Base-by-base conservation (phyloP, 2,797 vertebrate species). In the Chanos chanos region DNA sequence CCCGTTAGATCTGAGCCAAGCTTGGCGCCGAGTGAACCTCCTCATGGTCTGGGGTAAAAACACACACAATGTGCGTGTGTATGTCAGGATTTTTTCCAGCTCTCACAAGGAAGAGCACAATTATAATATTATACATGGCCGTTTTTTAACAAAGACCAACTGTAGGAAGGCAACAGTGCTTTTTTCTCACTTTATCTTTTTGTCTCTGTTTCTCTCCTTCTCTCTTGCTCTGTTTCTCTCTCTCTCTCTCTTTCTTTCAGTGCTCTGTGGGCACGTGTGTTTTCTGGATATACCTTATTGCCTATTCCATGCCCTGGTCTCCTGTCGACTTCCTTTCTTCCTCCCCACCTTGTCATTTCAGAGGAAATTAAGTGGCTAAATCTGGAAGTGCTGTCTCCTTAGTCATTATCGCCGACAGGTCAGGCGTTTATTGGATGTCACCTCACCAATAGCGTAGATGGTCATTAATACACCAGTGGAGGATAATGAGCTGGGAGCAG, bases 401-500 rank as follows among this genome's bases (percentile, higher is more conserved):
- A 72, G 69, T 77, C 76, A 76, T 76, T 71, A 80, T 76, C 62
- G 47, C 68, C 59, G 66, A 68, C 70, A 51, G 70, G 39, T 66
- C 65, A 80, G 78, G 74, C 70, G 73, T 76, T 76, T 77, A 80
- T 80, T 75, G 74, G 71, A 66, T 76, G 70, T 76, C 75, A 73
- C 70, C 76, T 73, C 70, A 64, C 61, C 68, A 61, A 66, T 67
- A 63, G 61, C 34, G 58, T 30, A 68, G 60, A n/a, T 43, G 22
- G 69, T 73, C 73, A 74, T 80, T 76, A 76, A 73, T 77, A 68
- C 56, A 55, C 58, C 66, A 65, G 65, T 56, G n/a, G 15, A 33
- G 51, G 55, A 67, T 80, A 76, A 80, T 76, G 72, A 75, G 78
- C 15, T 60, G 61, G 10, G 43, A 71, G 45, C 57, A 56, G 59